Evolutionary conservation across 2,888 invertebrate genomes (phyloP), one percentile per base, ranked within the genome.

Genomic region (Nomada flava): DNA sequence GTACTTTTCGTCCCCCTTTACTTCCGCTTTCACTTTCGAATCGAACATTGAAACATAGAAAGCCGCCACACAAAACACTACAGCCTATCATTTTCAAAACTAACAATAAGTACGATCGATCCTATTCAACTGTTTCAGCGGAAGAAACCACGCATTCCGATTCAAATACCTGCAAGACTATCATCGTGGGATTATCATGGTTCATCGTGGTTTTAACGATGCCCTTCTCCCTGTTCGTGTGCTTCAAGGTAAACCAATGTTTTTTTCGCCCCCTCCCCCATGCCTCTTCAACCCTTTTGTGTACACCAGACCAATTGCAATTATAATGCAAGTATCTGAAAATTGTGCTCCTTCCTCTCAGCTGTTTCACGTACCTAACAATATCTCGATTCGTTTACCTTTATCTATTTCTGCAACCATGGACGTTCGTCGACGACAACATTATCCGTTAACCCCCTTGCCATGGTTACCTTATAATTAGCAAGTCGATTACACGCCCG

Each of bases 221-320:
- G 96, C 98, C 98, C 0, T 97, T 99, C 91, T 98, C 98, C 0
- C 95, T 99, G 7, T 96, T 98, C 93, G 95, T 98, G 76, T 98
- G 98, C 93, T 98, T 98, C 93, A 98, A 98, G 97, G 98, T 98
- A 95, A 86, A 95, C 95, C 15, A 4, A 53, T 18, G 26, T 23
- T 57, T 2, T 11, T 36, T 36, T 7, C 5, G 7, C 36, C 0
- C 36, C 36, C 36, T 36, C 7, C 5, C 36, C 36, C 7, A 36
- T 36, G 5, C 7, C 36, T 1, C 36, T 36, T 36, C 36, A 36
- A 36, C 36, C 36, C 36, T 36, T 53, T 11, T 11, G 53, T 20
- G 7, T 0, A 20, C n/a, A 53, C 20, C 36, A 5, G 36, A 36
- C 36, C 36, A 7, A 36, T 5, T 7, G 36, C 36, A 2, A 55